A percentile compares a stretch with the other conserved stretches of the same genome.
phyloP scores from a whole-genome alignment of 1,140 invertebrate genomes.

The Manduca sexta region DNA sequence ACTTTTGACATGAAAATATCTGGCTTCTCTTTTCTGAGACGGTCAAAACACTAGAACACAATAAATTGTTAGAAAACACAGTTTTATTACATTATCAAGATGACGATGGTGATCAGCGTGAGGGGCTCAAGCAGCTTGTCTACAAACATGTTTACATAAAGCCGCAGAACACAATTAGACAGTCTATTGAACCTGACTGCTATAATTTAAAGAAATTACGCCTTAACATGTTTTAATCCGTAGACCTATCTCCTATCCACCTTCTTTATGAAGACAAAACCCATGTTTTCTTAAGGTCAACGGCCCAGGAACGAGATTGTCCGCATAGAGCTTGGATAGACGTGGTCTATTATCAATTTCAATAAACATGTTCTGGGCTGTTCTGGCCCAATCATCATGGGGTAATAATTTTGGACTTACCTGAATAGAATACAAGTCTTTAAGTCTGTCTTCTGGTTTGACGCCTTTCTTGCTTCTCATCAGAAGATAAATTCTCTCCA shows the following conservation, averaged over 20 bases:
- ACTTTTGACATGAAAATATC: slow-evolving; percentile 77
- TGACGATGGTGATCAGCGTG: background rate
- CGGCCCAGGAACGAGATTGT: too few species aligned
- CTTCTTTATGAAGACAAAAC: too few species aligned
- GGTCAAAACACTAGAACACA: slow-evolving; percentile 70
- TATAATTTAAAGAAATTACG: too few species aligned
- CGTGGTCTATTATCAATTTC: background rate
- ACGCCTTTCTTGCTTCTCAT: slow-evolving; percentile 80
- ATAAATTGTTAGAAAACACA: background rate
- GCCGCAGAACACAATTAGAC: too few species aligned
- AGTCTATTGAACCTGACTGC: too few species aligned
- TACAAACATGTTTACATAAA: background rate
- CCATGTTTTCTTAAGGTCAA: too few species aligned
- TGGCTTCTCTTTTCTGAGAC: slow-evolving; percentile 71
- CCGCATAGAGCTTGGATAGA: background rate
- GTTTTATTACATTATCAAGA: background rate
- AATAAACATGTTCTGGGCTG: background rate
- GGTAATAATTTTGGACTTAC: slow-evolving; percentile 16
- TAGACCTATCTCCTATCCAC: too few species aligned
- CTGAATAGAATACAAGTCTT: slow-evolving; percentile 21
- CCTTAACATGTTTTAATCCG: too few species aligned
- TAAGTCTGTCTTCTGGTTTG: slow-evolving; percentile 30
- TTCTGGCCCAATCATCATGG: background rate
- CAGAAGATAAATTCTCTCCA: slow-evolving; percentile 82
- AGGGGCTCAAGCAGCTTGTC: background rate